A percentile compares a stretch with the other conserved stretches of the same genome.
Conservation (phyloP, 2,113 vertebrate species). For the Rhea pennata region DNA sequence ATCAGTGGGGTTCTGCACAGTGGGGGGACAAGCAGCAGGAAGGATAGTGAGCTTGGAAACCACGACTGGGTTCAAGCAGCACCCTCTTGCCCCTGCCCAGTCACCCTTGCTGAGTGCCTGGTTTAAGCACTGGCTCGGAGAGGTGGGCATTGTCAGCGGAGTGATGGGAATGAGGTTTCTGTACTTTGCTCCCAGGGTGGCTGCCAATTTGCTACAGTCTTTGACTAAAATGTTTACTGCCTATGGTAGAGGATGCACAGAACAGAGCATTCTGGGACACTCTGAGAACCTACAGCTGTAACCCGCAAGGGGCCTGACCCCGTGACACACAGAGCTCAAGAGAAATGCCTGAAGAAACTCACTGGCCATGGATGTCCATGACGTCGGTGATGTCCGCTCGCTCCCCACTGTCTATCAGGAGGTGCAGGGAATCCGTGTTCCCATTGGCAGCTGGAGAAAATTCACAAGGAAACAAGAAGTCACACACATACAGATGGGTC, state of each 20-base stretch:
- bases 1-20: slow-evolving; percentile 88
- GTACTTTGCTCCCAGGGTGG: not conserved
- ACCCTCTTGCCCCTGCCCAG: not conserved
- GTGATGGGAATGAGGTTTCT: not conserved
- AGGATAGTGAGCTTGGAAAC: not conserved
- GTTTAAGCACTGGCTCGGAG: not conserved
- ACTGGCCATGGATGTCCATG: slow-evolving; percentile 90
- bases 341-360: slow-evolving; percentile 58
- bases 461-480: not conserved
- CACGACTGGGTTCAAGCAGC: fast-evolving
- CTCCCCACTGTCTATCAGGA: slow-evolving; percentile 89
- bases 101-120: not conserved
- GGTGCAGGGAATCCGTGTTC: slow-evolving; percentile 91
- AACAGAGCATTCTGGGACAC: too few species aligned
- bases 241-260: not conserved
- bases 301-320: not conserved
- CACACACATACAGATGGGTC: fast-evolving
- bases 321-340: fast-evolving
- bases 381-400: slow-evolving; percentile 88
- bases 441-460: slow-evolving; percentile 86
- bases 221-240: not conserved
- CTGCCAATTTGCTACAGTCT: not conserved
- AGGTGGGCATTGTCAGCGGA: not conserved
- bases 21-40: not conserved
- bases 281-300: too few species aligned